Evolutionary conservation across 2,888 invertebrate genomes (phyloP), one percentile per base, ranked within the genome.

Genomic region (Pseudococcus jackbeardsleyi): DNA sequence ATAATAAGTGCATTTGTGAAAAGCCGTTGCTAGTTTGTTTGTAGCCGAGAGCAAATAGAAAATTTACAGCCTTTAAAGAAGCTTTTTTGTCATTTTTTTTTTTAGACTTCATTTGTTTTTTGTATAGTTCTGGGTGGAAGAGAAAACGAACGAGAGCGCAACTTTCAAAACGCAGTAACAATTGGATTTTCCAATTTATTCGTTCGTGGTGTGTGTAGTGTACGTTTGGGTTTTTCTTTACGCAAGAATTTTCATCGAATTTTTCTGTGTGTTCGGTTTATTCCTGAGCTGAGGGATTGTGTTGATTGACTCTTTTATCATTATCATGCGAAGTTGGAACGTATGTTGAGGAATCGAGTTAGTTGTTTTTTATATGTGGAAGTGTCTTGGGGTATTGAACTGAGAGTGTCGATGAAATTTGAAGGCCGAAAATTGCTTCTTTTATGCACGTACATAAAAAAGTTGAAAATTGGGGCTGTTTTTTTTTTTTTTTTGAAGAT

Each of bases 1-100:
- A 82, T 82, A 82, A 82, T 82, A 82, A 82, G 79, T 82, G 79
- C 79, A 82, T 82, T 82, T 82, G 79, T 46, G 79, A 82, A 82
- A 82, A 82, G 79, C 79, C 79, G 79, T 46, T 82, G 42, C 79
- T 46, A 82, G 79, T 46, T 82, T 82, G 79, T 82, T 82, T 82
- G 79, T 82, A 82, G 79, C 79, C 79, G 46, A 46, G 46, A 82
- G 79, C 79, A 46, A 82, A 82, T 82, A 46, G 79, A 82, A 82
- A 82, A 82, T 82, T 82, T 82, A 46, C 79, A 82, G 79, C 79
- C 46, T 82, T 82, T 82, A 46, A 82, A 82, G 79, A 46, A 72
- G 79, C 46, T 42, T 42, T 33, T 82, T 82, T 82, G 39, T 82
- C 79, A 42, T 82, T 82, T 82, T 82, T 77, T 77, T 33, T 39